Evolutionary conservation across 2,888 invertebrate genomes (phyloP), one percentile per base, ranked within the genome.

Genomic region (Graphium colonna): DNA sequence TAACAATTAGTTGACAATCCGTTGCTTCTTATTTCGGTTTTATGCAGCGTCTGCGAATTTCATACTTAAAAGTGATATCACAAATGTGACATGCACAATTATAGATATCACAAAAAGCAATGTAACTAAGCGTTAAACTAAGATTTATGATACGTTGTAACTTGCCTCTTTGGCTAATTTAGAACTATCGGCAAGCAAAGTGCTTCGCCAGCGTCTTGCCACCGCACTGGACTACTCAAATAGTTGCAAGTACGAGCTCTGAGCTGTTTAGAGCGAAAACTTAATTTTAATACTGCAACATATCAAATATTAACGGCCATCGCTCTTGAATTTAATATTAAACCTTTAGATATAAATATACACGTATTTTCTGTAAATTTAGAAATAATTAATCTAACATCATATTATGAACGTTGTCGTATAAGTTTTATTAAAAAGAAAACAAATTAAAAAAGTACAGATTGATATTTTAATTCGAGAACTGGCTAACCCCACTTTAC

Each of bases 171-270:
- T 49, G 60, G 78, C 75, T 84, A 85, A 87, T 85, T 86, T 85
- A 75, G 79, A 78, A 84, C 79, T 80, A 84, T 85, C 71, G 80
- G 74, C 65, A 75, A 73, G 81, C 71, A 82, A 87, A 88, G 87
- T 88, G 88, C 78, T 65, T 61, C 60, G 62, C 60, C 58, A 58
- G 60, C 70, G 69, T 80, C 70, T 85, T 81, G 81, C 78, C 77
- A 68, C 71, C 71, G 70, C 71, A 64, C 65, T 67, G 65, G 71
- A 62, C 61, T 55, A 44, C 60, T 54, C 41, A 36, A 31, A 53
- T 53, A 56, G 61, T 58, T 51, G 56, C 59, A 51, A 58, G 52
- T 60, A 59, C 60, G 55, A 67, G 81, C 77, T 78, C 65, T 71
- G 79, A 77, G 75, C 75, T 69, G 77, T 77, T 78, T 62, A 57